Evolutionary conservation across 2,113 vertebrate genomes (phyloP).

Genomic region (Cyphomyrus discorhynchus): DNA sequence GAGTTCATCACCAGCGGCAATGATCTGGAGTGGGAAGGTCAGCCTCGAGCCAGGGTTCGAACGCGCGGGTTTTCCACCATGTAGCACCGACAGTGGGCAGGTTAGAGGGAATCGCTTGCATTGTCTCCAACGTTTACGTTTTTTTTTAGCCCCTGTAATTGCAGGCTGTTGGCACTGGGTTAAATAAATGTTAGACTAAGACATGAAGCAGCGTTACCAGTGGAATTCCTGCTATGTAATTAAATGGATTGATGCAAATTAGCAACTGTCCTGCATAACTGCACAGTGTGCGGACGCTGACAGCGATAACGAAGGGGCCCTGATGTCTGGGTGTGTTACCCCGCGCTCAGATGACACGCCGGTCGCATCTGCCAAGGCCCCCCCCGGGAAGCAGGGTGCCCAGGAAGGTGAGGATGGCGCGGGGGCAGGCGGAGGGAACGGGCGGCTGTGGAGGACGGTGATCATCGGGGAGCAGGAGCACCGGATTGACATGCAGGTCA

Average conservation of each 20-base stretch:
- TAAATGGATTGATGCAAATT: neutral
- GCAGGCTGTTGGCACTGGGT: neutral
- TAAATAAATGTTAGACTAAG: neutral
- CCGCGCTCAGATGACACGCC: slow-evolving; percentile 78
- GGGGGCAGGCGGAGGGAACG: slow-evolving; percentile 63
- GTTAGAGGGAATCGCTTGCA: neutral
- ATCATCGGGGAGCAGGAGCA: slow-evolving; percentile 95
- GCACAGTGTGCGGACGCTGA: neutral
- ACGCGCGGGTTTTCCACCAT: neutral
- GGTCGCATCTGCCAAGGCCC: slow-evolving; percentile 82
- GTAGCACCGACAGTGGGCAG: neutral
- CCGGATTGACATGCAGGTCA: slow-evolving; percentile 93
- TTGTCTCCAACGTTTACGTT: neutral
- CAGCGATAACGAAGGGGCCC: neutral
- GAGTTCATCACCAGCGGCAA: slow-evolving; percentile 89
- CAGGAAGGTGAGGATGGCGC: slow-evolving; percentile 63
- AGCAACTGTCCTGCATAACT: neutral
- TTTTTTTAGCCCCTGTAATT: neutral
- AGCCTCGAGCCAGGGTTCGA: slow-evolving; percentile 43
- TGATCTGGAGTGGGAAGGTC: slow-evolving; percentile 96
- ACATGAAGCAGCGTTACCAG: neutral
- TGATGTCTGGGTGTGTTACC: neutral
- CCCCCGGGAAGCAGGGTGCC: slow-evolving; percentile 65
- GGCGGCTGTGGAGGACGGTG: slow-evolving; percentile 87
- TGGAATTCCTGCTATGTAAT: neutral